Percentiles rank a stretch among this genome's conserved stretches.
phyloP scores from a whole-genome alignment of 2,113 vertebrate species.

The Chroicocephalus ridibundus region DNA sequence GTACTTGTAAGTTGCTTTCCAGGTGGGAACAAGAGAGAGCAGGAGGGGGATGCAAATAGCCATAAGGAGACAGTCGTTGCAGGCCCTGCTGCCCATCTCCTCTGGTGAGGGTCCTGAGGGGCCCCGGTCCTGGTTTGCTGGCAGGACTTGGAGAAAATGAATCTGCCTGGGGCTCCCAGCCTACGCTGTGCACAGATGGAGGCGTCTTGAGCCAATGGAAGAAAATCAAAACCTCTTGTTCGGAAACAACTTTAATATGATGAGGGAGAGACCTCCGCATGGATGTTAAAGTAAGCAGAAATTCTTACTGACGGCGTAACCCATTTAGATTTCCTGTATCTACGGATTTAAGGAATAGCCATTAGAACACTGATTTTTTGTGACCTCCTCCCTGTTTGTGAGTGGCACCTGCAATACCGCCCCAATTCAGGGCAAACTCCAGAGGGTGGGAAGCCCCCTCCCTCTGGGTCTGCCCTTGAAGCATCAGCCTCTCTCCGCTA shows the following conservation, averaged over 20 bases:
- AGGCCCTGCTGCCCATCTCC: neutral
- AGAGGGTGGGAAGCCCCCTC: rapidly evolving
- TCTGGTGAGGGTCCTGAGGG: neutral
- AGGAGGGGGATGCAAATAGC: neutral
- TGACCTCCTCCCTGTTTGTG: neutral
- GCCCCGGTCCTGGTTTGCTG: neutral
- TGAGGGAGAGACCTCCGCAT: neutral
- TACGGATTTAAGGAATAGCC: neutral
- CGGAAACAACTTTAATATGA: neutral
- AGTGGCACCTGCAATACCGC: neutral
- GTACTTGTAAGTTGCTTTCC: neutral
- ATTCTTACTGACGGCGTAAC: neutral
- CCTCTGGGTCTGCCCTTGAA: neutral
- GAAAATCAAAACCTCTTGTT: slow-evolving; percentile 28
- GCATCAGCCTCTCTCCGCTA: neutral
- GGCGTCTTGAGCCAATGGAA: neutral
- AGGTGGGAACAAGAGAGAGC: neutral
- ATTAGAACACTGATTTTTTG: neutral
- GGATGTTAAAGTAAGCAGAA: neutral
- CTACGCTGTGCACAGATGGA: neutral
- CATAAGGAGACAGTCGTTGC: neutral
- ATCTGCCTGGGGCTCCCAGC: neutral
- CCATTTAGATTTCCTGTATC: neutral
- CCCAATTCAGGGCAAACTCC: neutral
- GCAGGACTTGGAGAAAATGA: neutral